Conservation (phyloP, 2,888 invertebrate genomes). For the Cheilosia impressa region DNA sequence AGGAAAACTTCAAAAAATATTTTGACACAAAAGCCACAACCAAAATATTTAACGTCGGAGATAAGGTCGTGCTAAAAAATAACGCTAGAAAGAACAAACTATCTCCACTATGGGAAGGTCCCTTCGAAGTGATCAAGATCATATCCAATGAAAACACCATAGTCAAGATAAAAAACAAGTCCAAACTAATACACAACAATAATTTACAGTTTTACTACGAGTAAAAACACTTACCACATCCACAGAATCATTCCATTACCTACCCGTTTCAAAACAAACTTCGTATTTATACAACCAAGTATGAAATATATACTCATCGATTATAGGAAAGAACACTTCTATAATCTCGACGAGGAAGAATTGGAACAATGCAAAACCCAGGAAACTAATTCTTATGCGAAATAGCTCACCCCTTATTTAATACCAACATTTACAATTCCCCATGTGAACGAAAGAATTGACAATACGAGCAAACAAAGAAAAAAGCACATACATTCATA, state of each 20-base stretch:
- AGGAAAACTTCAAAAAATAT: not conserved
- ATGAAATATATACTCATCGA: not conserved
- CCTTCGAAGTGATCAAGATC: not conserved
- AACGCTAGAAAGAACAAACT: slow-evolving; percentile 1
- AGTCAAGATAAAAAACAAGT: not conserved
- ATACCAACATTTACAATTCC: not conserved
- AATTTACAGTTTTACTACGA: not conserved
- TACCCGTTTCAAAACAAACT: no score
- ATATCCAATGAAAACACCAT: not conserved
- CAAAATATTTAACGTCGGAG: not conserved
- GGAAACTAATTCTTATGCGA: not conserved
- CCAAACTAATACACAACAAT: slow-evolving; percentile 6
- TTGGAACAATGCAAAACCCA: not conserved
- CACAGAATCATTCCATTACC: no score
- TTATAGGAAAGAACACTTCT: not conserved
- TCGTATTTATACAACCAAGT: no score
- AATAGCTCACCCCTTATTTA: slow-evolving; percentile 11
- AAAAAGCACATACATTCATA: no score
- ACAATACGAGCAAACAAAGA: no score
- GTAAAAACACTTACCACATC: no score
- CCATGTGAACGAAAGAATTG: not conserved
- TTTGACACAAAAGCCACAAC: not conserved
- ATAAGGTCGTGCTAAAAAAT: not conserved
- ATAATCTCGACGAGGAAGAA: not conserved
- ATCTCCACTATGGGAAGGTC: not conserved